A percentile compares a stretch with the other conserved stretches of the same genome.
Conservation (phyloP, 2,888 invertebrate genomes). For the Euzophera pinguis region DNA sequence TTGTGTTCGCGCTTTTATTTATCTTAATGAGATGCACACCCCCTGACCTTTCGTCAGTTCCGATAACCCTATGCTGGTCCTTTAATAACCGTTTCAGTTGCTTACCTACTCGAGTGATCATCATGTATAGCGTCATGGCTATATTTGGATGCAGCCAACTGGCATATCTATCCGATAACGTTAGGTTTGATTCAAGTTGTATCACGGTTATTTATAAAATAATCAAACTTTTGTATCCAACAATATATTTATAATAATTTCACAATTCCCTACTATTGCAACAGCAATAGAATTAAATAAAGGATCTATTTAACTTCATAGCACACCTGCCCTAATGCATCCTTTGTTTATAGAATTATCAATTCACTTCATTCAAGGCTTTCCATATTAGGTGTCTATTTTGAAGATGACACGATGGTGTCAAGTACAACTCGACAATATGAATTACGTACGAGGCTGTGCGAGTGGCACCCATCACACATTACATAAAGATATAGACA, state of each 20-base stretch:
- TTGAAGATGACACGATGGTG: slow-evolving; percentile 4
- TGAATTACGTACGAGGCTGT: slow-evolving; percentile 26
- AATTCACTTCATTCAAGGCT: not conserved
- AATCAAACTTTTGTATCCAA: too few relatives aligned
- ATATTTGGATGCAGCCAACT: not conserved
- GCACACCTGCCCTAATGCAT: not conserved
- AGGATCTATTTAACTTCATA: not conserved
- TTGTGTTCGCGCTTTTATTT: slow-evolving; percentile 37
- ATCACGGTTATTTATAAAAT: not conserved
- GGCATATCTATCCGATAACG: not conserved
- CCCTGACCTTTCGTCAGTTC: slow-evolving; percentile 45
- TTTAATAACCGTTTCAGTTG: slow-evolving; percentile 43
- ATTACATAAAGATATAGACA: too few relatives aligned
- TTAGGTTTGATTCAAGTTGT: not conserved
- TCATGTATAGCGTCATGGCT: not conserved
- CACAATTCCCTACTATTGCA: too few relatives aligned
- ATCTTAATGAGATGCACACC: slow-evolving; percentile 45
- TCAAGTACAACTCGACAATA: slow-evolving; percentile 23
- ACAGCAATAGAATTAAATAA: too few relatives aligned
- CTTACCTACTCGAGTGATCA: slow-evolving; percentile 18
- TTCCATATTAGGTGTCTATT: slow-evolving; percentile 3
- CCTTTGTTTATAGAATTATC: not conserved
- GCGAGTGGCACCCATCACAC: too few relatives aligned
- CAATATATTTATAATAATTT: too few relatives aligned
- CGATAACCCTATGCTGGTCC: slow-evolving; percentile 46